Percentiles rank a stretch among this genome's conserved stretches.
Evolutionary conservation across 2,113 vertebrate genomes (phyloP).

Genomic region (Mormoops blainvillei): DNA sequence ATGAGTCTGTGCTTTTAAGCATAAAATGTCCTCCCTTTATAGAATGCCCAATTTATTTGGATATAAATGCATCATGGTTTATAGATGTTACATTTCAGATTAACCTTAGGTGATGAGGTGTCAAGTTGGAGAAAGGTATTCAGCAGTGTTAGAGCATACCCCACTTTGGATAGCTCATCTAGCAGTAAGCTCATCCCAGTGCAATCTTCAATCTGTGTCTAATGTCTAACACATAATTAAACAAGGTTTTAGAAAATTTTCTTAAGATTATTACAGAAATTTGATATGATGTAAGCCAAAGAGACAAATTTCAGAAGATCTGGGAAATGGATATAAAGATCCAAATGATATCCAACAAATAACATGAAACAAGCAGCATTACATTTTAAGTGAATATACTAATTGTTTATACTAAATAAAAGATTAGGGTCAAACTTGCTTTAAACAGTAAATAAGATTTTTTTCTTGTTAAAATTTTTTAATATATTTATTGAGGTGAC

Average conservation of each 20-base stretch:
- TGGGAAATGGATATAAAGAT: not conserved
- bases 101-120: not conserved
- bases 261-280: not conserved
- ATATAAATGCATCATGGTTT: not conserved
- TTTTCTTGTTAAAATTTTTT: not conserved
- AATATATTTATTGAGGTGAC: not conserved
- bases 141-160: not conserved
- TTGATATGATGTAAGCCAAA: not conserved
- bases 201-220: not conserved
- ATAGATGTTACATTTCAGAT: not conserved
- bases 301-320: not conserved
- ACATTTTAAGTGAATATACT: not conserved
- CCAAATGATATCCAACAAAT: not conserved
- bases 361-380: not conserved
- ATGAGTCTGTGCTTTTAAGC: not conserved
- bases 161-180: not conserved
- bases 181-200: not conserved
- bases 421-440: not conserved
- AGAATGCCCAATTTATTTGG: not conserved
- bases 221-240: not conserved
- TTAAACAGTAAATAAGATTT: not conserved
- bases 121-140: not conserved
- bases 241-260: not conserved
- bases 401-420: slow-evolving; percentile 11
- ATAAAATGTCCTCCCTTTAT: not conserved